phyloP scores from a whole-genome alignment of 2,888 invertebrate species.

The Leptopilina drosophilae region DNA sequence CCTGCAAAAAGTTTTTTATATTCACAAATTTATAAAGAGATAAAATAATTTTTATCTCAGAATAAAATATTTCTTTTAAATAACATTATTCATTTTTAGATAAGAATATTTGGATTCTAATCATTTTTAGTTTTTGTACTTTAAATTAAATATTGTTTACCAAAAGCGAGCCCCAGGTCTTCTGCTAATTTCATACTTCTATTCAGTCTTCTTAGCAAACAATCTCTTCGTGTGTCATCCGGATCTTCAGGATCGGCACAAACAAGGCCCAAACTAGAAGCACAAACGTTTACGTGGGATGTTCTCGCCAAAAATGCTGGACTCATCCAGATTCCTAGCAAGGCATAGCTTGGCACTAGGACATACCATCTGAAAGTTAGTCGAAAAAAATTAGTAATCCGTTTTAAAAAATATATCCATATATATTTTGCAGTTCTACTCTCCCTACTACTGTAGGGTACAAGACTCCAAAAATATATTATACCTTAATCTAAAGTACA shows the following conservation, averaged over 20 bases:
- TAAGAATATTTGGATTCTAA: too few relatives aligned
- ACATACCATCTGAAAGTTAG: constrained; percentile 65
- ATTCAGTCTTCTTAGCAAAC: constrained; percentile 70
- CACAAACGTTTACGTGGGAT: constrained; percentile 70
- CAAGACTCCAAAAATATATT: too few relatives aligned
- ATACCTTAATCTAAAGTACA: too few relatives aligned
- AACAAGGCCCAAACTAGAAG: constrained; percentile 69
- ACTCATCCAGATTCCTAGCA: constrained; percentile 67
- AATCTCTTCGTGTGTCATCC: constrained; percentile 72
- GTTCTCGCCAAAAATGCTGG: constrained; percentile 70
- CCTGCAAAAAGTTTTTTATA: constrained; percentile 55
- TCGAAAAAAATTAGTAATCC: too few relatives aligned
- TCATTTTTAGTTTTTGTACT: background rate
- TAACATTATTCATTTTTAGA: too few relatives aligned
- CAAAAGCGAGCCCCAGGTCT: constrained; percentile 72
- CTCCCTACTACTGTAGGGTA: too few relatives aligned
- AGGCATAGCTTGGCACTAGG: constrained; percentile 70
- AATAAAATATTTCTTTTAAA: too few relatives aligned
- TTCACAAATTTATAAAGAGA: too few relatives aligned
- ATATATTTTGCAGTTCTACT: too few relatives aligned
- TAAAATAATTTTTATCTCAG: too few relatives aligned
- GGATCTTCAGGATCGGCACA: constrained; percentile 72
- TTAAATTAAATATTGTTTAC: constrained; percentile 50
- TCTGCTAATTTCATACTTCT: constrained; percentile 72
- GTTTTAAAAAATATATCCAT: too few relatives aligned